These are phyloP conservation scores for Oriolus oriolus DNA, from an alignment of 2,113 vertebrate species.

Conservation along the genomic window DNA sequence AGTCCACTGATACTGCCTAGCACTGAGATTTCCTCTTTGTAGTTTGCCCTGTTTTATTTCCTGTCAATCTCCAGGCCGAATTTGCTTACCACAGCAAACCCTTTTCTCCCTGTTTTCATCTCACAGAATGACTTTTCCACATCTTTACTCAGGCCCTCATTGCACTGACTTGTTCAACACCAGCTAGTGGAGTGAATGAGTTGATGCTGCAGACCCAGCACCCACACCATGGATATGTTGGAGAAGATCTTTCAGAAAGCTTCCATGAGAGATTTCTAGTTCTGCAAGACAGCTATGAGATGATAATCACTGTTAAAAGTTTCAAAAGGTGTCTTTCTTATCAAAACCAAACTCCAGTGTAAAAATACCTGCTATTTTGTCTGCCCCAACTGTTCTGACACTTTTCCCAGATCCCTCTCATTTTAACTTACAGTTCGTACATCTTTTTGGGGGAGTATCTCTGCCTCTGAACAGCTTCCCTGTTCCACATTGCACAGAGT, in stretches of 20 bases:
- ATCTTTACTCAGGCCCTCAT: not conserved
- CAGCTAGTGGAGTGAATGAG: not conserved
- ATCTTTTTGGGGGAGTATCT: not conserved
- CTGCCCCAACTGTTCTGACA: not conserved
- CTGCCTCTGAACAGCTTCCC: not conserved
- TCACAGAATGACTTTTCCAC: not conserved
- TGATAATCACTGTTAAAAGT: not conserved
- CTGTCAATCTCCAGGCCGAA: not conserved
- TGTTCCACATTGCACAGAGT: not conserved
- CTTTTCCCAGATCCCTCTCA: not conserved
- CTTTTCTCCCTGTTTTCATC: not conserved
- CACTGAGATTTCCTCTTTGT: not conserved
- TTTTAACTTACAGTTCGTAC: not conserved
- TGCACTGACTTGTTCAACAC: not conserved
- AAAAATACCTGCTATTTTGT: not conserved
- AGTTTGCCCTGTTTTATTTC: not conserved
- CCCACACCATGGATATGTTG: not conserved
- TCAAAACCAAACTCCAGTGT: not conserved
- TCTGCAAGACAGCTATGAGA: not conserved
- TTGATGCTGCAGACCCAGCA: not conserved
- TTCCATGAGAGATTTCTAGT: not conserved
- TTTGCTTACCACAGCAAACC: not conserved
- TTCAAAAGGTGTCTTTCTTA: not conserved
- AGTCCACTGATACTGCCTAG: not conserved
- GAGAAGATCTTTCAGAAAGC: not conserved